Evolutionary conservation across 2,888 invertebrate genomes (phyloP).

Genomic region (Adineta ricciae): DNA sequence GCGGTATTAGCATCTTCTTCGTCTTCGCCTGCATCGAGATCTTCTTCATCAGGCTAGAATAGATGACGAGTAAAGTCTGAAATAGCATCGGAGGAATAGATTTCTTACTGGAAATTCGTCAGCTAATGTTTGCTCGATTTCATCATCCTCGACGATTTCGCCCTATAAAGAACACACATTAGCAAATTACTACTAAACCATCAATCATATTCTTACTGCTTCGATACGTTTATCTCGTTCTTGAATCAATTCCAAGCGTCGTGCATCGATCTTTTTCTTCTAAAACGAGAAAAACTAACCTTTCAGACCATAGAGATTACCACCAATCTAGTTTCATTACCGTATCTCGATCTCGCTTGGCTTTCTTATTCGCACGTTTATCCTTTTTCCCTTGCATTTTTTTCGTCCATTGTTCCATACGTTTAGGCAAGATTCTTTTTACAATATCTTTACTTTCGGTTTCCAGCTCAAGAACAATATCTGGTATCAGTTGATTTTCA

Average conservation of each 20-base stretch:
- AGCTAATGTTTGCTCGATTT: constrained; percentile 34
- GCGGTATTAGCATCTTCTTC: constrained; percentile 48
- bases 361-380: constrained; percentile 42
- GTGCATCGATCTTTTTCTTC: constrained; percentile 43
- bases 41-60: constrained; percentile 24
- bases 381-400: constrained; percentile 34
- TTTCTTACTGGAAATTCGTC: background rate
- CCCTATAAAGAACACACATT: constrained; percentile 33
- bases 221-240: constrained; percentile 38
- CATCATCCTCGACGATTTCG: constrained; percentile 38
- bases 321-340: background rate
- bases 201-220: constrained; percentile 32
- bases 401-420: constrained; percentile 39
- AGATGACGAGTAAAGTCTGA: too few relatives aligned
- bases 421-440: constrained; percentile 45
- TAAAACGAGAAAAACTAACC: too few relatives aligned
- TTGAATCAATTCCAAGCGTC: constrained; percentile 44
- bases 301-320: too few relatives aligned
- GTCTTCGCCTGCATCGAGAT: constrained; percentile 49
- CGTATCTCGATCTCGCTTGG: constrained; percentile 38
- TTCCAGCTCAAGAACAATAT: constrained; percentile 43
- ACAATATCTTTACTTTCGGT: constrained; percentile 43
- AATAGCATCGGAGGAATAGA: too few relatives aligned
- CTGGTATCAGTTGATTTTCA: constrained; percentile 46
- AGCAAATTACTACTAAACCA: background rate